Base-by-base conservation (phyloP, 2,888 invertebrate genomes). In the Aquatica leii region DNA sequence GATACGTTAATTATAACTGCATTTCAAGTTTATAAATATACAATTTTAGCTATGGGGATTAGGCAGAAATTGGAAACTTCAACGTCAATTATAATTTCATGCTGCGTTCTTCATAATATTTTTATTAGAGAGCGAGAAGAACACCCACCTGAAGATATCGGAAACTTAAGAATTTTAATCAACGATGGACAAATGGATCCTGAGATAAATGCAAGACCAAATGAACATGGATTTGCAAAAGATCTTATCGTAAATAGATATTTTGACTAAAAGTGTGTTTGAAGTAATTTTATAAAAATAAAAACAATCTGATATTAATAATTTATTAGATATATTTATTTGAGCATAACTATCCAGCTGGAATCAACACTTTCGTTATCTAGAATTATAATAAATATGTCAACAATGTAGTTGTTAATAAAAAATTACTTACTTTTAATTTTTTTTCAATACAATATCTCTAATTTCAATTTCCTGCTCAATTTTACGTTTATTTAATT, bases 11-110 rank as follows among this genome's bases (percentile, higher is more conserved):
- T 43, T 14, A 15, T 14, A 37, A 37, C 37, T 46, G 18, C 17
- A 46, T 15, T 46, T 9, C 12, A 46, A 46, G 46, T 46, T 46
- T 46, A 6, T 46, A 46, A 46, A 15, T 46, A 46, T 46, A 46
- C 46, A 46, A 46, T 43, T 17, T 43, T 43, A 43, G 15, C 14
- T 15, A 17, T 14, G 14, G 17, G 17, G n/a, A n/a, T n/a, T n/a
- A n/a, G n/a, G n/a, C n/a, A n/a, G n/a, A n/a, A n/a, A n/a, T n/a
- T n/a, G n/a, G 3, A 43, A 43, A 15, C 41, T 17, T 6, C 14
- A 15, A 43, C 14, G 14, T 15, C 14, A 2, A 43, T 43, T 15
- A 43, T 43, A 43, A 43, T 43, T 15, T 14, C 41, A 49, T 12
- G 21, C n/a, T 11, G 49, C 12, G 24, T 24, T 21, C 14, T 49